Percentiles rank a stretch among this genome's conserved stretches.
Evolutionary conservation across 1,140 invertebrate species (phyloP).

Genomic region (Magallana angulata): DNA sequence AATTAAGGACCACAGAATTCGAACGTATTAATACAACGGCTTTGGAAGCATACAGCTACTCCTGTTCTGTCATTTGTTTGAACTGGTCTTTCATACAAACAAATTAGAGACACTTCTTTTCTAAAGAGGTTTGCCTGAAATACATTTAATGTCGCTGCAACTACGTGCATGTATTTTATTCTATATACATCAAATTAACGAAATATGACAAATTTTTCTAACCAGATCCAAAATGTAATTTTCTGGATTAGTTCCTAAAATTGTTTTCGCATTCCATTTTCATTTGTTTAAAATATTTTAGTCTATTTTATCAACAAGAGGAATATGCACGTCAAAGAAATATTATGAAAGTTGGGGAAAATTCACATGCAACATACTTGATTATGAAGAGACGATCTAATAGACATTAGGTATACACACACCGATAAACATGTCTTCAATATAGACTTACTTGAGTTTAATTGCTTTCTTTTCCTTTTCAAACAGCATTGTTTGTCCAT

Average conservation of each 20-base stretch:
- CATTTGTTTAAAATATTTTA: slow-evolving; percentile 43
- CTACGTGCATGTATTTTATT: neutral
- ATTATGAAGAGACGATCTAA: neutral
- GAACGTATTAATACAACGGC: slow-evolving; percentile 56
- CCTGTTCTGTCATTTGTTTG: slow-evolving; percentile 59
- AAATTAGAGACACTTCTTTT: slow-evolving; percentile 62
- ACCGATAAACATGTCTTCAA: neutral
- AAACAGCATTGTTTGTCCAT: too few species aligned
- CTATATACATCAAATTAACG: neutral
- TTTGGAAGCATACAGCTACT: slow-evolving; percentile 54
- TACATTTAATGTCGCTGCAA: neutral
- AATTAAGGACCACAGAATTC: slow-evolving; percentile 58
- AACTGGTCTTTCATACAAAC: slow-evolving; percentile 60
- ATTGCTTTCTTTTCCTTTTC: too few species aligned
- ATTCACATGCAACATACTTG: neutral
- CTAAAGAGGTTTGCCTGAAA: slow-evolving; percentile 55
- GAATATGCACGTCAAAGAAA: neutral
- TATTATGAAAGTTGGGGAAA: neutral
- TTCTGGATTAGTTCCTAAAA: slow-evolving; percentile 43
- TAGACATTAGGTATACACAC: neutral
- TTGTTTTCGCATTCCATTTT: slow-evolving; percentile 44
- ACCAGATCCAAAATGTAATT: slow-evolving; percentile 37
- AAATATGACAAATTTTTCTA: neutral
- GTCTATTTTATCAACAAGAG: slow-evolving; percentile 38
- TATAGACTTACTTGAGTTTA: neutral